Percentiles rank a stretch among this genome's conserved stretches.
Evolutionary conservation across 2,113 vertebrate genomes (phyloP).

Genomic region (Neogale vison): DNA sequence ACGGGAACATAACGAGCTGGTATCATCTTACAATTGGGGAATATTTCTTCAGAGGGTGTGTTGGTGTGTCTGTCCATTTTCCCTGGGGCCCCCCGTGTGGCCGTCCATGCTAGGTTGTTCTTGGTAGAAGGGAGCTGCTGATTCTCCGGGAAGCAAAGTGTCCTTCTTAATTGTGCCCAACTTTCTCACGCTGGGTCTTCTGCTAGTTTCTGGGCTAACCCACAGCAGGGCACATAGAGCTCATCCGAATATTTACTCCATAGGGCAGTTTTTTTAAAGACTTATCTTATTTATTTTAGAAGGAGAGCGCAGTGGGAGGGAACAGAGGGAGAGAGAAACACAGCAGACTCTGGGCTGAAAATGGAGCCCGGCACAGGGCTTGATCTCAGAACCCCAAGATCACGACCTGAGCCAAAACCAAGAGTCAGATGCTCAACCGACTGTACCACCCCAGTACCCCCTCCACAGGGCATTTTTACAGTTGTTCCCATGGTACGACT

Average conservation of each 20-base stretch:
- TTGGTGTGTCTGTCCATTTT: not conserved
- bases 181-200: not conserved
- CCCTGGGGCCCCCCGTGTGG: not conserved
- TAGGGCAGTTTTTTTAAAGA: not conserved
- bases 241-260: not conserved
- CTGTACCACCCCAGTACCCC: too few relatives aligned
- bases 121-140: rapidly evolving
- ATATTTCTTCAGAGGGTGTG: not conserved
- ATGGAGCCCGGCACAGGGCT: not conserved
- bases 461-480: not conserved
- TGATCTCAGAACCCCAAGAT: not conserved
- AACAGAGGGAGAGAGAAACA: not conserved
- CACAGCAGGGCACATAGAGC: rapidly evolving
- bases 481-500: not conserved
- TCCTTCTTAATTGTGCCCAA: rapidly evolving
- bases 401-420: not conserved
- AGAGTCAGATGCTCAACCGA: not conserved
- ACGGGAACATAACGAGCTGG: not conserved
- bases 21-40: not conserved
- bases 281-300: not conserved
- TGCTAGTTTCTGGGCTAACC: rapidly evolving
- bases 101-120: not conserved
- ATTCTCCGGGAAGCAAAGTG: rapidly evolving
- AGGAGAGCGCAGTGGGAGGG: not conserved
- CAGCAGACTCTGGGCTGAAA: not conserved